Percentiles rank a stretch among this genome's conserved stretches.
Evolutionary conservation across 2,888 invertebrate genomes (phyloP).

Genomic region (Apamea anceps): DNA sequence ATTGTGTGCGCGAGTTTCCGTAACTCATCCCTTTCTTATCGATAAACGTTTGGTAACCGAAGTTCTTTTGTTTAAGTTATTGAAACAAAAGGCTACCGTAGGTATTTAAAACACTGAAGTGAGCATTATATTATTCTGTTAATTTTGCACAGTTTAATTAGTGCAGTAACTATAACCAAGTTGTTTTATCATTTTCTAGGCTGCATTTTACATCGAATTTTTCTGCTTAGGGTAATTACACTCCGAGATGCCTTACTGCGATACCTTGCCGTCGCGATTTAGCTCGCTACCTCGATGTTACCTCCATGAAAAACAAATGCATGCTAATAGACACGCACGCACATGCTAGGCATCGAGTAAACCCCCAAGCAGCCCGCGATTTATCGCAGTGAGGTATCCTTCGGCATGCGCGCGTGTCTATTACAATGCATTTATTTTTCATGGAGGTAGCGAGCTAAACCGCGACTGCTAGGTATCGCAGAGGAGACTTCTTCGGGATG

Average conservation of each 20-base stretch:
- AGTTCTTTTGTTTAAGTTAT: constrained; percentile 6
- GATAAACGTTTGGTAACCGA: constrained; percentile 5
- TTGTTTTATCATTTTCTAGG: not conserved
- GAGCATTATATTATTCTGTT: not conserved
- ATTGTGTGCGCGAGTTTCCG: constrained; percentile 47
- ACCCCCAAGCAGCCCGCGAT: not conserved
- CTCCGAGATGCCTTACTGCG: not conserved
- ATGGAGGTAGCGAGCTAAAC: not conserved
- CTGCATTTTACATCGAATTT: not conserved
- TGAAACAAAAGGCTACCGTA: not conserved
- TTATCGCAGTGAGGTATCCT: not conserved
- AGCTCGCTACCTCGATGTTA: not conserved
- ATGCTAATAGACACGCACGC: not conserved
- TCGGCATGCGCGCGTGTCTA: not conserved
- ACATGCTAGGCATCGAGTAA: not conserved
- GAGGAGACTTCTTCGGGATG: not conserved
- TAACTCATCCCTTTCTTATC: constrained; percentile 41
- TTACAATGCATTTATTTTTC: not conserved
- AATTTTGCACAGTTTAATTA: not conserved
- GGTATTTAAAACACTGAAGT: not conserved
- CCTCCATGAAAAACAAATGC: not conserved
- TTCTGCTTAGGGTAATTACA: not conserved
- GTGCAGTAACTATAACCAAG: not conserved
- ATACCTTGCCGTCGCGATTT: not conserved
- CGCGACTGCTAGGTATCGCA: not conserved